phyloP scores from a whole-genome alignment of 2,888 invertebrate genomes.

The Synanthedon myopaeformis region DNA sequence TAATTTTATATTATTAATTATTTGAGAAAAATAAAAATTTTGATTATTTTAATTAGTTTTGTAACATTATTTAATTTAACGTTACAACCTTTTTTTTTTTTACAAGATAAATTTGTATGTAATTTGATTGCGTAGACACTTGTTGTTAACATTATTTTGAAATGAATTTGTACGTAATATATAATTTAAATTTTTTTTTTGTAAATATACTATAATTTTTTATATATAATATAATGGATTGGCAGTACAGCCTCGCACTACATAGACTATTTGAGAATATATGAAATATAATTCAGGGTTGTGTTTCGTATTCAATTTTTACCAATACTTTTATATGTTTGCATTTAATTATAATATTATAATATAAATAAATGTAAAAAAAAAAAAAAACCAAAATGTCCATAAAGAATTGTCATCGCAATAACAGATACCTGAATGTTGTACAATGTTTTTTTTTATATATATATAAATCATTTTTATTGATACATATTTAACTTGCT shows the following conservation, averaged over 20 bases:
- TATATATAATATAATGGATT: no score
- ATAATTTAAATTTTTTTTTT: no score
- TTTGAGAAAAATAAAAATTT: neutral
- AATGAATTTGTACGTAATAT: no score
- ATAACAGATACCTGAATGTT: slow-evolving; percentile 49
- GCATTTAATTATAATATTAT: slow-evolving; percentile 3
- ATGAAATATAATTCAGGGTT: slow-evolving; percentile 58
- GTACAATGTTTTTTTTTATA: slow-evolving; percentile 33
- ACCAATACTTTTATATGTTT: slow-evolving; percentile 9
- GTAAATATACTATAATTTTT: no score
- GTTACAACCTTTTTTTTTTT: no score
- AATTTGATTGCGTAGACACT: no score
- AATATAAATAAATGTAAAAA: slow-evolving; percentile 3
- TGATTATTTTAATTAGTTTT: neutral
- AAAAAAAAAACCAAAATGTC: neutral
- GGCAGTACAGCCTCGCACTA: no score
- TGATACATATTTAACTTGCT: neutral
- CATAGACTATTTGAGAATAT: slow-evolving; percentile 4
- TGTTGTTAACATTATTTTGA: no score
- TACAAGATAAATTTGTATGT: no score
- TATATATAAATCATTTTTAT: neutral
- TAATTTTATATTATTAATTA: neutral
- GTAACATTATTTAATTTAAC: no score
- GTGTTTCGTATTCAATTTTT: slow-evolving; percentile 28
- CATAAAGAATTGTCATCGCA: slow-evolving; percentile 19